A percentile compares a stretch with the other conserved stretches of the same genome.
Evolutionary conservation across 64 coral and sea anemone genomes (phyloP).

Genomic region (Montipora sp.): DNA sequence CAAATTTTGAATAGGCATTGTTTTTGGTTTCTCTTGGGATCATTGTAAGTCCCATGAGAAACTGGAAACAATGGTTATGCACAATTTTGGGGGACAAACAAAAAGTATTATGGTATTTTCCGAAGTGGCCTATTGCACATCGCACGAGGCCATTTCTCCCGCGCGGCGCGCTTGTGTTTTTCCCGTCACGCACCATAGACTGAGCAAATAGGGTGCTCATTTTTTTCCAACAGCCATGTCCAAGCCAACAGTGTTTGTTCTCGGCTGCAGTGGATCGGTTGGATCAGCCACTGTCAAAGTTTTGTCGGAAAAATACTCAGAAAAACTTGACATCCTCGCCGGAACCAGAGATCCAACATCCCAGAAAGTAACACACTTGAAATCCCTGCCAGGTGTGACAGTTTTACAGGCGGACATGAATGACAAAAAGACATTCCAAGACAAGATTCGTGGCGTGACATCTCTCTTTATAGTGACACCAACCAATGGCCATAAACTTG

Average conservation of each 20-base stretch:
- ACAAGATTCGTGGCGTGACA: constrained; percentile 20
- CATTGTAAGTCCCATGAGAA: no score
- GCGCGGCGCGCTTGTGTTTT: no score
- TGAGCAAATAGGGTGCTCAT: no score
- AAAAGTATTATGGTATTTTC: no score
- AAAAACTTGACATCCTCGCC: constrained; percentile 32
- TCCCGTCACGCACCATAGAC: no score
- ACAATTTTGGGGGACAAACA: no score
- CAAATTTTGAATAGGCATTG: no score
- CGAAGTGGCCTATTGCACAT: no score
- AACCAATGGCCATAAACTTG: constrained; percentile 15
- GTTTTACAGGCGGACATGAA: constrained; percentile 52
- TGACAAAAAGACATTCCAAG: constrained; percentile 6
- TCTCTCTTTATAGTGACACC: constrained; percentile 60
- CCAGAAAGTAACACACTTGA: background rate
- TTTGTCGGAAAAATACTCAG: constrained; percentile 34
- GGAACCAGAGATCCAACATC: constrained; percentile 35
- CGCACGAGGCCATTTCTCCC: no score
- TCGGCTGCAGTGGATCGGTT: constrained; percentile 46
- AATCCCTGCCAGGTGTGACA: constrained; percentile 39
- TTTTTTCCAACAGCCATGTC: constrained; percentile 5
- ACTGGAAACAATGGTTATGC: no score
- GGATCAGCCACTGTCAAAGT: constrained; percentile 44
- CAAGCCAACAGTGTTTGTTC: constrained; percentile 43
- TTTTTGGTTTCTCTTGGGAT: no score